Base-by-base conservation (phyloP, 2,113 vertebrate genomes). In the Megaptera novaeangliae region DNA sequence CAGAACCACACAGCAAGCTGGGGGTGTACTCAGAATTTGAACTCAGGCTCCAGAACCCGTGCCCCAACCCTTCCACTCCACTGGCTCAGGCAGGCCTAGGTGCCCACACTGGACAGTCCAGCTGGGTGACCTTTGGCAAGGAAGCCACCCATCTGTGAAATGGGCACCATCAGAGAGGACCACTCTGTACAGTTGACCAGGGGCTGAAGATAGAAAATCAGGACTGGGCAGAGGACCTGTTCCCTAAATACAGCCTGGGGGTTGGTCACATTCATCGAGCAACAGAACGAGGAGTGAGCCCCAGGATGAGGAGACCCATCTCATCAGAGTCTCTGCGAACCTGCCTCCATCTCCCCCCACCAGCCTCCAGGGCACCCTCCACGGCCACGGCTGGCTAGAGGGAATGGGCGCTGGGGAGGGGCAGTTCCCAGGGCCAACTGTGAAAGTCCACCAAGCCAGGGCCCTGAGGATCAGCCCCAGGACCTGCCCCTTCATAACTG, bases 321-420 rank as follows among this genome's bases (percentile, higher is more conserved):
- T 34, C 64, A 34, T 52, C 44, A 39, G 39, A 25, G 34, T 8
- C 57, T 68, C 96, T 96, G 97, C 96, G 96, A 97, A 93, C 93
- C 96, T 90, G 96, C 74, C 92, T 93, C 77, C 25, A 25, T 17
- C 75, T 18, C 5, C 5, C 5, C 46, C 8, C 8, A 7, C 78
- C 8, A 61, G 66, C 39, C 21, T 71, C 75, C 77, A 34, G 41
- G 36, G 61, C 25, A 29, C 18, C 46, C 64, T 14, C 44, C 34
- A 17, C 0, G 23, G 78, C 41, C 85, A 31, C 36, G 10, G 83
- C 39, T 36, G 93, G 89, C 74, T 69, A 68, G 88, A 88, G 96
- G 49, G 39, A 5, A 1, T 6, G 12, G 17, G n/a, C n/a, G n/a
- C 46, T 17, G 13, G 41, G 34, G 11, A 57, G 39, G 36, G 29